phyloP scores from a whole-genome alignment of 2,113 vertebrate species.

The Eira barbara region DNA sequence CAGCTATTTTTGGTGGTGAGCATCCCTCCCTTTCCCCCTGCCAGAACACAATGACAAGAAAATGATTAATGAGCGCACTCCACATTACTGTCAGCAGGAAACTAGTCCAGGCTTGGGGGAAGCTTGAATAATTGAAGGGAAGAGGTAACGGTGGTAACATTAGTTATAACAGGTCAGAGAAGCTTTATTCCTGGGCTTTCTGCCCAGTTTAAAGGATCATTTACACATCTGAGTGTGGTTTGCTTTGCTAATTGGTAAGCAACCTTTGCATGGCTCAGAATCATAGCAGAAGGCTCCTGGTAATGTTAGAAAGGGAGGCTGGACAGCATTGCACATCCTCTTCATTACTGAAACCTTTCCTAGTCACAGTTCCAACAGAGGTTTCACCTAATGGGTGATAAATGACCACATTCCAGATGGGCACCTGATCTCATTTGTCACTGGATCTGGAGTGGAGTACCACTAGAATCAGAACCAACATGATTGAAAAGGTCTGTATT shows the following conservation, averaged over 20 bases:
- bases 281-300: not conserved
- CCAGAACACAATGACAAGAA: constrained; percentile 71
- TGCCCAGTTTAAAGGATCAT: constrained; percentile 60
- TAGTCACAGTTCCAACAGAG: not conserved
- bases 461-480: not conserved
- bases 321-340: not conserved
- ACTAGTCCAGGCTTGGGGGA: constrained; percentile 58
- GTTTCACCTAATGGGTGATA: constrained; percentile 28
- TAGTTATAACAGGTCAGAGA: constrained; percentile 72
- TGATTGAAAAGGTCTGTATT: not conserved
- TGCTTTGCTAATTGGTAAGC: constrained; percentile 60
- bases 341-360: not conserved
- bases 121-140: constrained; percentile 82
- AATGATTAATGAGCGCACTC: constrained; percentile 80
- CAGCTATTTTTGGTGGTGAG: constrained; percentile 66
- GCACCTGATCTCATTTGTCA: not conserved
- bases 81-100: constrained; percentile 75
- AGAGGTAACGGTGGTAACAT: constrained; percentile 70
- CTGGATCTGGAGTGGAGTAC: not conserved
- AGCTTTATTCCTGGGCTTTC: constrained; percentile 64
- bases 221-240: constrained; percentile 45
- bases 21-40: constrained; percentile 1
- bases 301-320: not conserved
- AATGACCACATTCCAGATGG: constrained; percentile 1
- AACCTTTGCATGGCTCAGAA: not conserved